Evolutionary conservation across 2,888 invertebrate species (phyloP).

Genomic region (Bombylius major): DNA sequence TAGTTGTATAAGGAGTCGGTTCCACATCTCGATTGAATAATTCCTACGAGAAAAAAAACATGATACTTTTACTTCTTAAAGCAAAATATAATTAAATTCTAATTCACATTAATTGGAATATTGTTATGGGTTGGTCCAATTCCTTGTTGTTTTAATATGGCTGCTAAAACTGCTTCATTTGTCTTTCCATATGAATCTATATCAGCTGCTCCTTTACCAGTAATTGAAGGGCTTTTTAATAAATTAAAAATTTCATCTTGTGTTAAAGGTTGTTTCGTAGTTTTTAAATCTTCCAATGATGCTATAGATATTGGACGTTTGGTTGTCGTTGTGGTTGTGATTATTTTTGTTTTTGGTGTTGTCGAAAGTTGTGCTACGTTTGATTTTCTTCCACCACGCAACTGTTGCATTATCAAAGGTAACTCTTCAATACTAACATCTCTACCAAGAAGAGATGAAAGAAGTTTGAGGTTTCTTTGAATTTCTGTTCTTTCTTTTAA

Average conservation of each 20-base stretch:
- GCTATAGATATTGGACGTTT: slow-evolving; percentile 9
- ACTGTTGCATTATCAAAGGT: slow-evolving; percentile 21
- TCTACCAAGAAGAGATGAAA: slow-evolving; percentile 17
- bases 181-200: slow-evolving; percentile 42
- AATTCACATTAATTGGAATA: slow-evolving; percentile 23
- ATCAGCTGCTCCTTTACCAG: slow-evolving; percentile 22
- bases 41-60: slow-evolving; percentile 30
- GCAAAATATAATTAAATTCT: not conserved
- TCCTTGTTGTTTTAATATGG: slow-evolving; percentile 56
- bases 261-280: slow-evolving; percentile 2
- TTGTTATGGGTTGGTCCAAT: slow-evolving; percentile 50
- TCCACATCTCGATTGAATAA: slow-evolving; percentile 43
- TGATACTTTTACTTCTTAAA: no score
- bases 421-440: slow-evolving; percentile 14
- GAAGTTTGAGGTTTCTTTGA: slow-evolving; percentile 16
- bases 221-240: slow-evolving; percentile 20
- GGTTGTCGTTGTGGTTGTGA: slow-evolving; percentile 28
- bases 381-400: slow-evolving; percentile 18
- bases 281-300: not conserved
- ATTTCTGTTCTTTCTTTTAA: slow-evolving; percentile 11
- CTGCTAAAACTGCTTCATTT: slow-evolving; percentile 56
- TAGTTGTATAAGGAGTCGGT: slow-evolving; percentile 22
- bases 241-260: slow-evolving; percentile 18
- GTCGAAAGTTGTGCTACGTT: slow-evolving; percentile 12
- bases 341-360: slow-evolving; percentile 12